phyloP scores from a whole-genome alignment of 2,888 invertebrate species.

The Mesochorus sp. region DNA sequence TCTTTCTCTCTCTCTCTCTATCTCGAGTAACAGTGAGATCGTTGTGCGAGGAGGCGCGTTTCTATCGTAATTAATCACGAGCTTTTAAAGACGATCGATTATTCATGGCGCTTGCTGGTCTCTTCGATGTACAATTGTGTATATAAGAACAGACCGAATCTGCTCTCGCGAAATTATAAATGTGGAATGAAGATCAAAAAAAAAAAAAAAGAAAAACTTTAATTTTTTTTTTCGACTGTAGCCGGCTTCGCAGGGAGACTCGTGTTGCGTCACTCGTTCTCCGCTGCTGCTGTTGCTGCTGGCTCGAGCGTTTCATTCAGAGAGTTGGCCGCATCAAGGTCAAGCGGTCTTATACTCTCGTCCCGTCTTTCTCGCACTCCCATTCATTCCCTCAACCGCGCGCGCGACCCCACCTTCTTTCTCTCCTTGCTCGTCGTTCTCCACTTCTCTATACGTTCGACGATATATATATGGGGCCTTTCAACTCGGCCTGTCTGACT shows the following conservation, averaged over 20 bases:
- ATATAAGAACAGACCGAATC: neutral
- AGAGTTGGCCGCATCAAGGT: conserved; percentile 76
- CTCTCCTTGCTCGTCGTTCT: neutral
- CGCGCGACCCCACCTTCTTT: conserved; percentile 15
- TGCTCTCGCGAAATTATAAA: too few species aligned
- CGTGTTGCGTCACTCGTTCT: conserved; percentile 75
- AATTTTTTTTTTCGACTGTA: too few species aligned
- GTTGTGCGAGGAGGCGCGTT: conserved; percentile 52
- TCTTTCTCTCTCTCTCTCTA: conserved; percentile 29
- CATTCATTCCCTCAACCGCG: conserved; percentile 51
- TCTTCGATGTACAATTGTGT: neutral
- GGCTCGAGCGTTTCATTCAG: conserved; percentile 77
- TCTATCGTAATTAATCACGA: conserved; percentile 56
- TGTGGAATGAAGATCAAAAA: conserved; percentile 7
- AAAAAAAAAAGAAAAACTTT: too few species aligned
- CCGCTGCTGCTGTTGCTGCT: too few species aligned
- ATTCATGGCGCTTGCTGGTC: conserved; percentile 22
- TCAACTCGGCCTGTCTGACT: conserved; percentile 18
- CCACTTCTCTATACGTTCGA: neutral
- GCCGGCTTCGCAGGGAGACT: conserved; percentile 20
- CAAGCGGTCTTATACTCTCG: conserved; percentile 73
- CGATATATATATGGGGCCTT: neutral
- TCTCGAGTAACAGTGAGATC: conserved; percentile 57
- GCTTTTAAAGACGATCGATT: conserved; percentile 47
- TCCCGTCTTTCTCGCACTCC: conserved; percentile 38